Percentiles rank a stretch among this genome's conserved stretches.
Conservation (phyloP, 92 coral and sea anemone genomes). For the Plumapathes pennacea region DNA sequence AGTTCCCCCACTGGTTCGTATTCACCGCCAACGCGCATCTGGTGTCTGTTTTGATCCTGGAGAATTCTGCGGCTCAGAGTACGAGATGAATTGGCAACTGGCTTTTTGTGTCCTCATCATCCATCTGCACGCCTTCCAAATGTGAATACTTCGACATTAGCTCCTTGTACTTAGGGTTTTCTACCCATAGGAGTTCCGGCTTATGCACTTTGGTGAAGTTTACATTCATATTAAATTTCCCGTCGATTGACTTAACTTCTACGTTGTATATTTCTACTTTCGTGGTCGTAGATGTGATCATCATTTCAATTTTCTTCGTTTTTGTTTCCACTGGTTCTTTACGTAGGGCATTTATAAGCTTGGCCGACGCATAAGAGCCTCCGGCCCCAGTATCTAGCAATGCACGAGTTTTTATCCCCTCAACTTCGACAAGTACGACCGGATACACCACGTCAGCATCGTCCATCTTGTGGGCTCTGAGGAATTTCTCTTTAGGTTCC, state of each 20-base stretch:
- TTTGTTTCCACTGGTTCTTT: not conserved
- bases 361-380: not conserved
- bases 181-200: conserved; percentile 6
- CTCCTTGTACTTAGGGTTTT: conserved; percentile 22
- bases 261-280: not conserved
- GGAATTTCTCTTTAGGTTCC: not conserved
- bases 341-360: not conserved
- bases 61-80: conserved; percentile 6
- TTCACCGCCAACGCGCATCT: conserved; percentile 14
- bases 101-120: conserved; percentile 14
- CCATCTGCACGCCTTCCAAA: conserved; percentile 21
- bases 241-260: not conserved
- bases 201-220: conserved; percentile 12
- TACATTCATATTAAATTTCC: not conserved
- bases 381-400: conserved; percentile 10
- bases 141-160: conserved; percentile 3
- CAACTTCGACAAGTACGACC: conserved; percentile 7
- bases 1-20: conserved; percentile 40
- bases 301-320: conserved; percentile 2
- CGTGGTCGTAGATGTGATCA: not conserved
- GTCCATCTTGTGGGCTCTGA: not conserved
- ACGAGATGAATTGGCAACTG: conserved; percentile 32
- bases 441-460: conserved; percentile 2
- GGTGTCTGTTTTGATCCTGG: conserved; percentile 13
- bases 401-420: conserved; percentile 1